Evolutionary conservation across 2,797 vertebrate genomes (phyloP), one percentile per base, ranked within the genome.

Genomic region (Perodicticus potto): DNA sequence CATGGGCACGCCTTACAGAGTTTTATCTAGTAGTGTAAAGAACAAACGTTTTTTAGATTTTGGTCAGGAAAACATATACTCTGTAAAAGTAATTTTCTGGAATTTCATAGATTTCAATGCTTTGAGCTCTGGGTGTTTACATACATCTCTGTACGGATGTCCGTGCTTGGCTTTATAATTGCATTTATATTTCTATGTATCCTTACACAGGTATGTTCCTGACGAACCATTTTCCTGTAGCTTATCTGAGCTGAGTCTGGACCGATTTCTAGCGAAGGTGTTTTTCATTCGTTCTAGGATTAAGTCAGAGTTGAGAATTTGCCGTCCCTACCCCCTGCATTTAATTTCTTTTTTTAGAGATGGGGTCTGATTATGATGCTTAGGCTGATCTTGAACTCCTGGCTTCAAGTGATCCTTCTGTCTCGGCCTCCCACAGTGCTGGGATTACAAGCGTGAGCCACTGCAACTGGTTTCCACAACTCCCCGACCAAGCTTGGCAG

Each of bases 21-120:
- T 82, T 84, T 96, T 83, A 94, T 93, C 43, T 78, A 22, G 61
- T 88, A 93, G 85, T 83, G 8, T 43, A 76, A 86, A 82, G 69
- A 89, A 29, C 73, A 23, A 83, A 86, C 65, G 81, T 23, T 65
- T 65, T 92, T 55, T 95, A 81, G 37, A 22, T 78, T 67, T 93
- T 63, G 23, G 12, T 59, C 43, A 43, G 78, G 63, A 65, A 73
- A 91, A 69, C n/a, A 63, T 84, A 53, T 27, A 55, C 5, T 57
- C 74, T 32, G 53, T 13, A 81, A 37, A 70, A 27, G 74, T 53
- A 59, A 29, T 55, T 87, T 82, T 82, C 65, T 61, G 40, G 40
- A 67, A 65, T 63, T n/a, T 85, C 12, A 88, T 69, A 40, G 70
- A 55, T 34, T 70, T 84, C 1, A 25, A 22, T 55, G 78, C 19